phyloP scores from a whole-genome alignment of 2,113 vertebrate species.

The Nothoprocta pentlandii region DNA sequence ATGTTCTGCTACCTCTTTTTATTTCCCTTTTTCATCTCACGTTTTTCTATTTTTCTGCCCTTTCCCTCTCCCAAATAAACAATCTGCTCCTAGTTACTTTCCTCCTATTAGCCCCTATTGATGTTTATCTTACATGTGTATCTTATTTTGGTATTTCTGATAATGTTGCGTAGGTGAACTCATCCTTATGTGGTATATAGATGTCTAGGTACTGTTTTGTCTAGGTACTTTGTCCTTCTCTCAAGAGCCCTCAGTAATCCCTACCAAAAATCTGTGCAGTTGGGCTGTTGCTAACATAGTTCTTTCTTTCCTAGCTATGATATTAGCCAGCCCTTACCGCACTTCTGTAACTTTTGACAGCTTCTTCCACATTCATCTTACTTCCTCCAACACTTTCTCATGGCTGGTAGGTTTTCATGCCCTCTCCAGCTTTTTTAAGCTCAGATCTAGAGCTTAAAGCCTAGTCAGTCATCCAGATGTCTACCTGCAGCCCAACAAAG shows the following conservation, averaged over 20 bases:
- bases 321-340: background rate
- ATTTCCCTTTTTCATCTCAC: background rate
- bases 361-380: background rate
- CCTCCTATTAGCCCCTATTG: background rate
- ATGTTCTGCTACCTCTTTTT: background rate
- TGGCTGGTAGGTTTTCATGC: background rate
- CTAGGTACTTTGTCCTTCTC: background rate
- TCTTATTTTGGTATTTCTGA: background rate
- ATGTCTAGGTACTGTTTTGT: background rate
- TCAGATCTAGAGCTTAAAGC: background rate
- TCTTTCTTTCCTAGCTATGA: background rate
- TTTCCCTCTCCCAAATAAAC: background rate
- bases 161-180: background rate
- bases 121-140: background rate
- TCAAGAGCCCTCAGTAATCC: too few species aligned
- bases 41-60: background rate
- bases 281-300: background rate
- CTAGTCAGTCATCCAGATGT: background rate
- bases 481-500: background rate
- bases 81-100: background rate
- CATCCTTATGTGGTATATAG: background rate
- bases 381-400: background rate
- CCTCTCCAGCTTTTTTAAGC: background rate
- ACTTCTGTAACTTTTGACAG: rapidly evolving
- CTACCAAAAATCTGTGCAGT: background rate